Evolutionary conservation across 2,113 vertebrate species (phyloP).

Genomic region (Ptilorrhoa leucosticta): DNA sequence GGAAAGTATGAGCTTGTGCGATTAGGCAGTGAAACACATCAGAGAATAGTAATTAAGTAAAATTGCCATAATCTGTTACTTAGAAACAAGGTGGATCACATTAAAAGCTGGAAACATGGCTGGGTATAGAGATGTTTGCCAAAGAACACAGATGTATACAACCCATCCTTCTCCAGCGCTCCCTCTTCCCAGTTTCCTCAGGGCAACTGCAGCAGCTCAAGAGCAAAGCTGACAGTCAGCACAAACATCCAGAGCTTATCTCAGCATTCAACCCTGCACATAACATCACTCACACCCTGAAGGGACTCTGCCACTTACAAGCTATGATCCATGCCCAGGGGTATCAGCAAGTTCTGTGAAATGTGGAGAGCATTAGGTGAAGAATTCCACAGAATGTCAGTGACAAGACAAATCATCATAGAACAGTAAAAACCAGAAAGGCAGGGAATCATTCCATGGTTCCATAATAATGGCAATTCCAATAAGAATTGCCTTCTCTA

Average conservation of each 20-base stretch:
- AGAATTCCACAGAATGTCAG: not conserved
- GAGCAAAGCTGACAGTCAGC: not conserved
- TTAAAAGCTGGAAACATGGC: not conserved
- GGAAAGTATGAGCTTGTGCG: not conserved
- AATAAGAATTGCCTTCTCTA: not conserved
- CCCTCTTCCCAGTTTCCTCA: not conserved
- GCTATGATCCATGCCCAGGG: not conserved
- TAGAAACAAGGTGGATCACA: not conserved
- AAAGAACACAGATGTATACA: not conserved
- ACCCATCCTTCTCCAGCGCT: not conserved
- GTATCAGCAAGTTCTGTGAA: not conserved
- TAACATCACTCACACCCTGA: not conserved
- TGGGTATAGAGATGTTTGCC: not conserved
- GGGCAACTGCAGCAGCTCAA: not conserved
- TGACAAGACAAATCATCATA: not conserved
- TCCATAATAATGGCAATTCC: no score
- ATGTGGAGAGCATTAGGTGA: not conserved
- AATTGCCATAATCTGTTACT: not conserved
- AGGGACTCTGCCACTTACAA: not conserved
- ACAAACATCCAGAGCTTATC: not conserved
- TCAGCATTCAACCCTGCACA: not conserved
- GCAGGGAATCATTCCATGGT: not conserved
- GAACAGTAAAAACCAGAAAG: not conserved
- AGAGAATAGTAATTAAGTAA: not conserved
- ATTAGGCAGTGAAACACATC: not conserved